Conservation (phyloP, 53 echinoderm and acorn worm genomes). For the Actinopyga echinites region DNA sequence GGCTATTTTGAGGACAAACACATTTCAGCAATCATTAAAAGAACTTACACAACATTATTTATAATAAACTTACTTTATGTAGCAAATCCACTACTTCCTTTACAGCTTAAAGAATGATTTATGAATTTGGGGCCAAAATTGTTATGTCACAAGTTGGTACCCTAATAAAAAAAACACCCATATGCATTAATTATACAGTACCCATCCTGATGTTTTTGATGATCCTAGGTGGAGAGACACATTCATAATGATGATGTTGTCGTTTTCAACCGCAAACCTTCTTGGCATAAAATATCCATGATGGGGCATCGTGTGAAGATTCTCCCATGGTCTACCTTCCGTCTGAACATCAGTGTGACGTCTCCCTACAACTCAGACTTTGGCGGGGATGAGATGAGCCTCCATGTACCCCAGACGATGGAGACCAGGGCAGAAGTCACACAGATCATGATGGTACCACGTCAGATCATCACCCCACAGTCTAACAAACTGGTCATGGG, state of each 20-base stretch:
- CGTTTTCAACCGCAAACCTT: conserved; percentile 97
- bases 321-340: conserved; percentile 97
- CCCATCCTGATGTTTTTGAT: neutral
- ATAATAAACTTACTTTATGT: no score
- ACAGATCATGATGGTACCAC: conserved; percentile 97
- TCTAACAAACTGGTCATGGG: conserved; percentile 99
- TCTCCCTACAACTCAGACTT: conserved; percentile 99
- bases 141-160: no score
- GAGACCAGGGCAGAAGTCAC: conserved; percentile 92
- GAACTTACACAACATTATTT: no score
- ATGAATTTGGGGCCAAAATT: no score
- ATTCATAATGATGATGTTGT: conserved; percentile 91
- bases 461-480: conserved; percentile 97
- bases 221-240: conserved; percentile 85
- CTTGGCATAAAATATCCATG: conserved; percentile 98
- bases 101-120: no score
- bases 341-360: conserved; percentile 98
- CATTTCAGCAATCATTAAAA: no score
- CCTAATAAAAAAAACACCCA: no score
- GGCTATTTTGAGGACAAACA: no score
- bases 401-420: conserved; percentile 96
- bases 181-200: no score
- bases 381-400: conserved; percentile 99
- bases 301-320: conserved; percentile 98
- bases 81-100: no score